Conservation (phyloP, 2,888 invertebrate species). For the Platypus cylindrus region DNA sequence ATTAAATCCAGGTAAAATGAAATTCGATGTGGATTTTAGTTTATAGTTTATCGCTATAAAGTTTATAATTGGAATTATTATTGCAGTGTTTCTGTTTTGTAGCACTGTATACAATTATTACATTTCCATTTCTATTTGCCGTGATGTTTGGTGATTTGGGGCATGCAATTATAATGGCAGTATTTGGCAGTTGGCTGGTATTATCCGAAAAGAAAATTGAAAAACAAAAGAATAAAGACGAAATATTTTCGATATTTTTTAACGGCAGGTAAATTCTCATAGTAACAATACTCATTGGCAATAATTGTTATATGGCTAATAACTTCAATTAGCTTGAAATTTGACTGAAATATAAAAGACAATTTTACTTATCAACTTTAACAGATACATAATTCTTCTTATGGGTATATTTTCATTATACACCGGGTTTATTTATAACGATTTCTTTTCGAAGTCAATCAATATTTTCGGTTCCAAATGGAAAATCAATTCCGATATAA, state of each 20-base stretch:
- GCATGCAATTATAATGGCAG: slow-evolving; percentile 72
- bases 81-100: not conserved
- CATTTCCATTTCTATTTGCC: slow-evolving; percentile 90
- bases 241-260: slow-evolving; percentile 65
- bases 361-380: no score
- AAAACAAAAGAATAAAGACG: slow-evolving; percentile 54
- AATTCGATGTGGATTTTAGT: not conserved
- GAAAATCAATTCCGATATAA: slow-evolving; percentile 26
- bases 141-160: slow-evolving; percentile 95
- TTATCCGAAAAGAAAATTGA: slow-evolving; percentile 61
- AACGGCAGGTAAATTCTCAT: slow-evolving; percentile 49
- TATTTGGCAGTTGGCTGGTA: slow-evolving; percentile 73
- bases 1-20: slow-evolving; percentile 46
- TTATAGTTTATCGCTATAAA: not conserved
- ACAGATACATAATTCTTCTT: slow-evolving; percentile 61
- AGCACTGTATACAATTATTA: slow-evolving; percentile 50
- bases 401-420: slow-evolving; percentile 72
- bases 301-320: no score
- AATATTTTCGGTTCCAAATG: slow-evolving; percentile 61
- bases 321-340: no score
- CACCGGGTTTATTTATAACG: slow-evolving; percentile 68
- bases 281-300: no score
- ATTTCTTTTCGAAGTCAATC: slow-evolving; percentile 60
- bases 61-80: not conserved
- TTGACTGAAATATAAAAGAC: no score